Evolutionary conservation across 2,888 invertebrate species (phyloP), one percentile per base, ranked within the genome.

Genomic region (Polydrusus tereticollis): DNA sequence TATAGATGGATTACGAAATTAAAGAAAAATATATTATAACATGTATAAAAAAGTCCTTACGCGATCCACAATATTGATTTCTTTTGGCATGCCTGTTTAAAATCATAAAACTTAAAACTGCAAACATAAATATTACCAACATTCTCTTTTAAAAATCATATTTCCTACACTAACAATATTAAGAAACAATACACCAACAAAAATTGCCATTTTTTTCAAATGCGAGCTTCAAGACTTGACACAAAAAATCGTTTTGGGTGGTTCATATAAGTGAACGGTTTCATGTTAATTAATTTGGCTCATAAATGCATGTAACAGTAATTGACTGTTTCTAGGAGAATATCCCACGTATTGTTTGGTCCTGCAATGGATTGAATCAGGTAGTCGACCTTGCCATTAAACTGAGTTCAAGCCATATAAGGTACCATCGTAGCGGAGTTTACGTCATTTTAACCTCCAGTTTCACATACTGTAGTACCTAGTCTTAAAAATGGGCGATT

Each of bases 361-460:
- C 65, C 64, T 74, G 65, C 70, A 72, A 68, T 72, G 65, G 69
- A 73, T 75, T 45, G 60, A 69, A 70, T 73, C 77, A 77, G 77
- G 79, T 79, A 76, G 66, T 23, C 36, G 80, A 79, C 82, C 81
- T 82, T 82, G 81, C 73, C 75, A 76, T 73, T 77, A 77, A 58
- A 76, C 45, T 71, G 68, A 71, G 75, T 76, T 77, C 79, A 75
- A 76, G 69, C 82, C 81, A 78, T 82, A 82, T 82, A 81, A 80
- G 82, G 82, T 78, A 79, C 79, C 80, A 79, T 77, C 79, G 76
- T 77, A 76, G 77, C 75, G 78, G 74, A 71, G 79, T 80, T 82
- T 80, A 76, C 81, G 80, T 81, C 81, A 81, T 76, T 75, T 74
- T 77, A 78, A 41, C 58, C 67, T 41, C 63, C 33, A 50, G 29